Conservation (phyloP, 2,797 vertebrate species). For the Phylloscopus collybita region DNA sequence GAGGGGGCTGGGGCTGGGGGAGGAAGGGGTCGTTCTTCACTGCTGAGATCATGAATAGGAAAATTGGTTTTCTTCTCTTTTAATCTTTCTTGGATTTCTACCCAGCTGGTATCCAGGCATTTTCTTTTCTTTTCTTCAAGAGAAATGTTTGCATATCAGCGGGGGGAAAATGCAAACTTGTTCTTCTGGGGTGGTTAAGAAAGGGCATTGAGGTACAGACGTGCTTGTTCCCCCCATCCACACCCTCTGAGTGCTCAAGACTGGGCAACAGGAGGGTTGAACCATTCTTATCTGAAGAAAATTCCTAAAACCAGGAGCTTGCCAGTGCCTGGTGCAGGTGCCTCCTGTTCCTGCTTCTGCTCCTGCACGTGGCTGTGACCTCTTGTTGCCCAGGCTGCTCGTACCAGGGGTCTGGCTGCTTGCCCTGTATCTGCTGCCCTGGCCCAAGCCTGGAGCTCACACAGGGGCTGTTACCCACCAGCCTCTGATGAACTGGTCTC, state of each 20-base stretch:
- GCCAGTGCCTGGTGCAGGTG: background rate
- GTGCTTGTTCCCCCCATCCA: background rate
- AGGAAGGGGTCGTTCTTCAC: background rate
- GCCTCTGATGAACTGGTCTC: background rate
- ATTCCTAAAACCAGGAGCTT: background rate
- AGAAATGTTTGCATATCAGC: background rate
- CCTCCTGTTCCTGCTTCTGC: background rate
- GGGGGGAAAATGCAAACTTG: background rate
- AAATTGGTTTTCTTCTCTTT: conserved; percentile 31
- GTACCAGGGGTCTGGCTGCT: rapidly evolving
- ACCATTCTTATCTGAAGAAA: background rate
- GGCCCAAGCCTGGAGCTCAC: background rate
- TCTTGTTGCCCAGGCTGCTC: background rate
- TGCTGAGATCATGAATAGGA: conserved; percentile 7
- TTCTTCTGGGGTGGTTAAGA: background rate
- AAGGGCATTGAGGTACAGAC: background rate
- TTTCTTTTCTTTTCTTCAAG: conserved; percentile 20
- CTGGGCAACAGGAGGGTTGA: background rate
- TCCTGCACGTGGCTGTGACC: background rate
- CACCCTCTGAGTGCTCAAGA: background rate
- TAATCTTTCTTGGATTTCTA: conserved; percentile 14
- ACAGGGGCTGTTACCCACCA: rapidly evolving
- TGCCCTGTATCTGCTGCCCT: background rate
- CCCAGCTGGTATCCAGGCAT: background rate
- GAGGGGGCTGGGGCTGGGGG: background rate